Conservation (phyloP, 1,140 invertebrate species). For the Drosophila arizonae region DNA sequence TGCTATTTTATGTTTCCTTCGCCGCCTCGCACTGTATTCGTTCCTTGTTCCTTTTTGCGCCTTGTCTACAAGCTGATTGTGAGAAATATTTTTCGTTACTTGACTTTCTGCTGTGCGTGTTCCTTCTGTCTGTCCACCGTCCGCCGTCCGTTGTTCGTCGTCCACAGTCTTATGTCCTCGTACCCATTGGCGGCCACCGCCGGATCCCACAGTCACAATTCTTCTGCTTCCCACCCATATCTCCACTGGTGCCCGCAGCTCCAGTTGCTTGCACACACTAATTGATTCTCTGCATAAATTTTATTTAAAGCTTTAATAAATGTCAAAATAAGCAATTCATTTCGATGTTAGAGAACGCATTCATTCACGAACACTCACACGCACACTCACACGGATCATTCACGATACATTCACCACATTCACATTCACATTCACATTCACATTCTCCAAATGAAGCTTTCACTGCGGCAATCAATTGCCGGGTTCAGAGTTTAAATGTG, state of each 20-base stretch:
- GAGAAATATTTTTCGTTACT: conserved; percentile 75
- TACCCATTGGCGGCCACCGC: conserved; percentile 14
- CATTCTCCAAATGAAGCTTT: conserved; percentile 69
- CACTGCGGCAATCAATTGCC: conserved; percentile 73
- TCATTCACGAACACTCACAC: conserved; percentile 33
- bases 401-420: conserved; percentile 26
- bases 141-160: too few relatives aligned
- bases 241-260: conserved; percentile 16
- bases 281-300: conserved; percentile 82
- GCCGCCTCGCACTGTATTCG: conserved; percentile 5
- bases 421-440: conserved; percentile 22
- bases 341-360: conserved; percentile 75
- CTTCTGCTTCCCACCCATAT: neutral
- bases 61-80: conserved; percentile 69
- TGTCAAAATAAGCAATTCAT: conserved; percentile 82
- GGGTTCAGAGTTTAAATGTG: conserved; percentile 79
- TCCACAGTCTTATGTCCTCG: neutral
- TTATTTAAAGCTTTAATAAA: conserved; percentile 82
- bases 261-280: conserved; percentile 48
- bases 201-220: conserved; percentile 7
- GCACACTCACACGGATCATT: conserved; percentile 26
- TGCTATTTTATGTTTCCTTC: conserved; percentile 51
- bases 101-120: conserved; percentile 56
- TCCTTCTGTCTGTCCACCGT: conserved; percentile 7
- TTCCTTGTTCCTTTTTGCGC: conserved; percentile 22